phyloP scores from a whole-genome alignment of 2,797 vertebrate species.

The Lepus townsendii region DNA sequence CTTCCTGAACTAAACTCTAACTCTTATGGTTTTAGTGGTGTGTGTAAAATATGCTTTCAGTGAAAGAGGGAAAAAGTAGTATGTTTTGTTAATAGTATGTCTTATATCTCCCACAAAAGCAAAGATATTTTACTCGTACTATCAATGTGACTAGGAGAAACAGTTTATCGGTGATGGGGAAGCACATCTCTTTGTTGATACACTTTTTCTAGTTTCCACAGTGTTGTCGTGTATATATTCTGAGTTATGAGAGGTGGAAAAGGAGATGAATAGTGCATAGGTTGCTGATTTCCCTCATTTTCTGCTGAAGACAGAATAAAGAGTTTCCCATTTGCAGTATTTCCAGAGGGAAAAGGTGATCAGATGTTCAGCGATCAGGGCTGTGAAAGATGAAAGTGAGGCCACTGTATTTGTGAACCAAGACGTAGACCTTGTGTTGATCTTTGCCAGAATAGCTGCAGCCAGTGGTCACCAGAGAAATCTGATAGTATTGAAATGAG shows the following conservation, averaged over 20 bases:
- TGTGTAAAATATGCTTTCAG: background rate
- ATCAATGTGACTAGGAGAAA: background rate
- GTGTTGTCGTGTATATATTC: background rate
- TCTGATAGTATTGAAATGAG: background rate
- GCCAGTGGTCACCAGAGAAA: background rate
- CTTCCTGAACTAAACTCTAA: background rate
- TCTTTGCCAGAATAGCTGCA: background rate
- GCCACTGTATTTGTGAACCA: background rate
- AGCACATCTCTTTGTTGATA: background rate
- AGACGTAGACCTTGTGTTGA: background rate
- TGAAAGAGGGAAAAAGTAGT: slow-evolving; percentile 12
- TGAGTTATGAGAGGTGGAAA: background rate
- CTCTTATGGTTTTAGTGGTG: background rate
- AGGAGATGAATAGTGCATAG: too few species aligned
- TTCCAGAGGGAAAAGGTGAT: background rate
- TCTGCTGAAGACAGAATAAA: background rate
- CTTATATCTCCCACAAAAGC: background rate
- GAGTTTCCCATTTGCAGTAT: background rate
- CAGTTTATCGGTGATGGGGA: background rate
- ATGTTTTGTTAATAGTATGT: background rate
- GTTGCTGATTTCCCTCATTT: background rate
- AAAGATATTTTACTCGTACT: background rate
- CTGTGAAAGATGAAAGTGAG: background rate
- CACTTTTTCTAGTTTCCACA: background rate
- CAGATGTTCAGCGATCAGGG: background rate